Evolutionary conservation across 2,113 vertebrate species (phyloP), one percentile per base, ranked within the genome.

Genomic region (Epinephelus moara): DNA sequence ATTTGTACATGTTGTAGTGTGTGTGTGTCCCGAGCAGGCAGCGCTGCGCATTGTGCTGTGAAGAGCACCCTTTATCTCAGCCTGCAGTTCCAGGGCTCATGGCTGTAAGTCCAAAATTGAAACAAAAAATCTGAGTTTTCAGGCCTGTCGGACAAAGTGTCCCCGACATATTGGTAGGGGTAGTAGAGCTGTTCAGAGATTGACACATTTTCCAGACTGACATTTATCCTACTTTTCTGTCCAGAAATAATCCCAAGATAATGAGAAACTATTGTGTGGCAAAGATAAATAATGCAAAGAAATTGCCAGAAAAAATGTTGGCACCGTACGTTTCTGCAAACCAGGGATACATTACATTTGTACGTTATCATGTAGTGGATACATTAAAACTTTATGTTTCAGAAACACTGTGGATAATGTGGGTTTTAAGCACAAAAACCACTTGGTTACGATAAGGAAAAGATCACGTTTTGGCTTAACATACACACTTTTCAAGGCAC

Each of bases 1-100:
- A 21, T 68, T 67, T 62, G 61, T 69, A 18, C 0, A 0, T 55
- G 33, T 47, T 4, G 2, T 12, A 37, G 17, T 25, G 59, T 49
- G 30, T 61, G 55, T 59, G 37, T 68, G 21, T 37, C 70, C 7
- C n/a, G 13, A 19, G 60, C 59, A 62, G 33, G 25, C 60, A 25
- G 49, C 3, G 47, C 61, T 66, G 25, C 57, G 40, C 11, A 3
- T 25, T 42, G 49, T 53, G 30, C 30, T 67, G 45, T 66, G 69
- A 53, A 42, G 74, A 61, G 33, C 57, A 57, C 27, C 49, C 56
- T 47, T 69, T 27, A 33, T 40, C 18, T 67, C 27, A 69, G 40
- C 40, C 49, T 19, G 47, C 49, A 23, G 17, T 15, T 62, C n/a
- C 21, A 47, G 18, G 23, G 60, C 40, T 30, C 25, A 12, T 49